Evolutionary conservation across 2,113 vertebrate genomes (phyloP).

Genomic region (Puffinus mauretanicus): DNA sequence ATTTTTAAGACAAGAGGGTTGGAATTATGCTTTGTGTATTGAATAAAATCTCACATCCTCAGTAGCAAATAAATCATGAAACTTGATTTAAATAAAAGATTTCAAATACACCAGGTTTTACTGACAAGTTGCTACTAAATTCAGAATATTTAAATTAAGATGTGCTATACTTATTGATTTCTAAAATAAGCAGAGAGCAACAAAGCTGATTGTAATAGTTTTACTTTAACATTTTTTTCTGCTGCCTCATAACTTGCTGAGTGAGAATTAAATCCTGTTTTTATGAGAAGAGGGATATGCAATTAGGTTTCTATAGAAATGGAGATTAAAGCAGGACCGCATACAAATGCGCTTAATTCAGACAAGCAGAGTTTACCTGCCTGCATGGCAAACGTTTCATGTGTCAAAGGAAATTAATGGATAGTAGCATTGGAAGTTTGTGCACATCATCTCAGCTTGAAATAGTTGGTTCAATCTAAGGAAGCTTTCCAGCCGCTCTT

Average conservation of each 20-base stretch:
- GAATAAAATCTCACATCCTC: conserved; percentile 57
- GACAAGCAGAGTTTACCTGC: neutral
- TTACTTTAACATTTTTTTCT: neutral
- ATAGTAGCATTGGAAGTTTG: neutral
- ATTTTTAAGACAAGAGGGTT: conserved; percentile 48
- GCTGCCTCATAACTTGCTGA: neutral
- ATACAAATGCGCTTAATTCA: neutral
- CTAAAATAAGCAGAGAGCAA: neutral
- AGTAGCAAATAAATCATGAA: conserved; percentile 20
- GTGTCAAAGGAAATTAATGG: neutral
- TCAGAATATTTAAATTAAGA: conserved; percentile 47
- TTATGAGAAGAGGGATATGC: conserved; percentile 2
- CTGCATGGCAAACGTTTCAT: accelerated
- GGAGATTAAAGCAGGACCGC: neutral
- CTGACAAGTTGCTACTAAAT: conserved; percentile 43
- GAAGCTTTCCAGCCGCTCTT: neutral
- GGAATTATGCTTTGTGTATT: conserved; percentile 61
- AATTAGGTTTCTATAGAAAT: conserved; percentile 1
- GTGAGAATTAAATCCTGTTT: conserved; percentile 37
- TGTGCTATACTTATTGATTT: conserved; percentile 24
- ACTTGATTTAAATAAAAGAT: conserved; percentile 61
- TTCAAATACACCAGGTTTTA: neutral
- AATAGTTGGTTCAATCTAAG: accelerated
- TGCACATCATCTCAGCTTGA: neutral
- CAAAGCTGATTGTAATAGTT: neutral